Evolutionary conservation across 2,797 vertebrate genomes (phyloP).

Genomic region (Cirrhinus mrigala): DNA sequence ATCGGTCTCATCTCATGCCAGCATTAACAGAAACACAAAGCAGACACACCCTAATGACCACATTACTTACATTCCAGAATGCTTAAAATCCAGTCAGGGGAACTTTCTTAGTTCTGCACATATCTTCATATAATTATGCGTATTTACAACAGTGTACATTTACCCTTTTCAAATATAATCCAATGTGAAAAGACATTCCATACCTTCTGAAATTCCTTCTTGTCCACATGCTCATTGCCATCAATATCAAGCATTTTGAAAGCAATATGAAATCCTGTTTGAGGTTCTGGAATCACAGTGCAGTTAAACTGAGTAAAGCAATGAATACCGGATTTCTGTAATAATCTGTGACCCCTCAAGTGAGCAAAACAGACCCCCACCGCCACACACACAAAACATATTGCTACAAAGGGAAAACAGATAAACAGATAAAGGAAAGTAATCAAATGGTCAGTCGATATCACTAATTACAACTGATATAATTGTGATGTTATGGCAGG

Average conservation of each 20-base stretch:
- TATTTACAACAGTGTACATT: background rate
- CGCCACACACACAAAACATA: background rate
- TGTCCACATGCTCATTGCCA: slow-evolving; percentile 96
- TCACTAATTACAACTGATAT: background rate
- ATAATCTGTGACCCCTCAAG: background rate
- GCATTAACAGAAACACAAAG: slow-evolving; percentile 78
- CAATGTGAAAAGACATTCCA: slow-evolving; percentile 43
- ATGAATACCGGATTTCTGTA: background rate
- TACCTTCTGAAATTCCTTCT: slow-evolving; percentile 96
- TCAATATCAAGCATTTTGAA: slow-evolving; percentile 98
- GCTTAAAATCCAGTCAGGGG: background rate
- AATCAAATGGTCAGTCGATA: background rate
- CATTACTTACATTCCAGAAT: slow-evolving; percentile 14
- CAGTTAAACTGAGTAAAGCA: background rate
- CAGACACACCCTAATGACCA: slow-evolving; percentile 50
- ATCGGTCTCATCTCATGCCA: slow-evolving; percentile 71
- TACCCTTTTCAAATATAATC: background rate
- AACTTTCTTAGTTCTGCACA: background rate
- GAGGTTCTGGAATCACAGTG: slow-evolving; percentile 86
- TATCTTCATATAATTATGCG: background rate
- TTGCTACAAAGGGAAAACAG: background rate
- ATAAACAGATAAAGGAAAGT: background rate
- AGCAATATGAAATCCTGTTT: slow-evolving; percentile 93
- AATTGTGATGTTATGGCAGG: background rate
- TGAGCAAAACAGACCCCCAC: background rate